A percentile compares a stretch with the other conserved stretches of the same genome.
Evolutionary conservation across 2,888 invertebrate species (phyloP).

Genomic region (Vesta saturnalis): DNA sequence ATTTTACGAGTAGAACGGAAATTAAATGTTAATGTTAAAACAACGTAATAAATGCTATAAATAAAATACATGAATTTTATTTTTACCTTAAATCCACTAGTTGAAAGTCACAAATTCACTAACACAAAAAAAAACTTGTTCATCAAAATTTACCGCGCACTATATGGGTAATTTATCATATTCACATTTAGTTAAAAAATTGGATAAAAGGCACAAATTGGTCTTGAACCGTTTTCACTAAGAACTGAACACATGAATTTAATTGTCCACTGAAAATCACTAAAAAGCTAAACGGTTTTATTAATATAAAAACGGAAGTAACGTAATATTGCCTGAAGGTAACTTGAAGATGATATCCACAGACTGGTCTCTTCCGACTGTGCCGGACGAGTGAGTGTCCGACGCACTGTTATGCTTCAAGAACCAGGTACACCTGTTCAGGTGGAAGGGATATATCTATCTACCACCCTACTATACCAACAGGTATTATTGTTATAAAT

Average conservation of each 20-base stretch:
- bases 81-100: constrained; percentile 12
- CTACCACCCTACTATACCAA: constrained; percentile 55
- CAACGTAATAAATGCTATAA: constrained; percentile 23
- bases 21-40: constrained; percentile 28
- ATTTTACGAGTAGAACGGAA: constrained; percentile 33
- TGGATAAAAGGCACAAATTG: neutral
- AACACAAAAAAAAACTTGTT: neutral
- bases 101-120: neutral
- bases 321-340: constrained; percentile 25
- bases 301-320: constrained; percentile 22
- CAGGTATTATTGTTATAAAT: constrained; percentile 57
- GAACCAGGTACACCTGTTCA: constrained; percentile 63
- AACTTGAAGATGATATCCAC: constrained; percentile 39
- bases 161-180: neutral
- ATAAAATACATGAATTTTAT: neutral
- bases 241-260: neutral
- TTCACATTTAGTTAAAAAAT: neutral
- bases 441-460: constrained; percentile 53
- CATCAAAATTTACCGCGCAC: constrained; percentile 12
- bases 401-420: constrained; percentile 63
- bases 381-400: constrained; percentile 63
- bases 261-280: neutral
- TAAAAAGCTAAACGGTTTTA: neutral
- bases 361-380: constrained; percentile 60
- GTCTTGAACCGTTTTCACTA: neutral